Base-by-base conservation (phyloP, 2,113 vertebrate genomes). In the Platanista minor region DNA sequence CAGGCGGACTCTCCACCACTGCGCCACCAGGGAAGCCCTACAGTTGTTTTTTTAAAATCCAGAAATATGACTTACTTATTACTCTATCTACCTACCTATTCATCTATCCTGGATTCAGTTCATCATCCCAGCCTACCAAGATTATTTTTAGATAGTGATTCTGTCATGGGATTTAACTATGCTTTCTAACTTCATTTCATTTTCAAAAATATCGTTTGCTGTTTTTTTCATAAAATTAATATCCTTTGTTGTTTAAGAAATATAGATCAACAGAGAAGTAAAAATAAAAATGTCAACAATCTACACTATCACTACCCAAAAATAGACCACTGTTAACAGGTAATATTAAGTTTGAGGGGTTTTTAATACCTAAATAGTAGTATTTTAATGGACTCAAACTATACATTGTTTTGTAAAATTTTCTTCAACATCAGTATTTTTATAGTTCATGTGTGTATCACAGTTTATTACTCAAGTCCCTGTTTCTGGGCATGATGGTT, bases 61-160 rank as follows among this genome's bases (percentile, higher is more conserved):
- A 97, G 36, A 88, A 94, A 87, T 59, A 72, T 71, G 54, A 74
- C 54, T 86, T 81, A 81, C 33, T 90, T 62, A 5, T 66, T 89
- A 87, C 64, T 74, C 71, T 31, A 64, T 77, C 62, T 25, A 74
- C 13, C 36, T 18, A 54, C 8, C 78, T 92, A 90, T 25, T 91
- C 71, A 91, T 33, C 62, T 43, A 84, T 52, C 49, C 9, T 80
- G 80, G 59, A 91, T 92, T 77, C 83, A 71, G n/a, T 85, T 71
- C 59, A 93, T 74, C 81, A 96, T 84, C 18, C 29, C 52, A 78
- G 46, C 33, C 29, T 84, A 69, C 72, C 54, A 80, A 91, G 39
- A 94, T 72, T 92, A 94, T 92, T 95, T 95, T 97, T 94, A 89
- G 72, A 89, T 66, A 94, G 23, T 59, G 17, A 94, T 92, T 87